Percentiles rank a stretch among this genome's conserved stretches.
Evolutionary conservation across 53 echinoderm and acorn worm species (phyloP).

Genomic region (Apostichopus leukothele): DNA sequence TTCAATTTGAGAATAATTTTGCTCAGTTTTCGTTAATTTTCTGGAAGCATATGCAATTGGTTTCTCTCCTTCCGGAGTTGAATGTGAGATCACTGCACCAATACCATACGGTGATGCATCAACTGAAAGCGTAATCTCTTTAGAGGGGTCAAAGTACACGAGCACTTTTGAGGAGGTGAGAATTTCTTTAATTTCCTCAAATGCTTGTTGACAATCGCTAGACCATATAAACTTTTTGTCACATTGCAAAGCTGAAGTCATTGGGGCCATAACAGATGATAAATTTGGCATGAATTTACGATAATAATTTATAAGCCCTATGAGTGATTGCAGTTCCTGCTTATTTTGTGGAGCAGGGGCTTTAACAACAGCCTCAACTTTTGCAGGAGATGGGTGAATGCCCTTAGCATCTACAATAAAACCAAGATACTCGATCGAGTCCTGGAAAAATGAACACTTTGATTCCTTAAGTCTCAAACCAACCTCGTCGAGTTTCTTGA

Average conservation of each 20-base stretch:
- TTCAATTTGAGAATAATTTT: slow-evolving; percentile 11
- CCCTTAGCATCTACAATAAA: slow-evolving; percentile 10
- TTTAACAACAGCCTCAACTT: neutral
- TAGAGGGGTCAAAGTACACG: too few species aligned
- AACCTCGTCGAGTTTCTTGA: neutral
- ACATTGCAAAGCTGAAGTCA: neutral
- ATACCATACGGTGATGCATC: too few species aligned
- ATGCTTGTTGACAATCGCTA: neutral
- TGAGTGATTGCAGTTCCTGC: slow-evolving; percentile 9
- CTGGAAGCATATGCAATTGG: neutral
- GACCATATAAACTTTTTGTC: neutral
- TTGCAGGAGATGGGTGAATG: neutral
- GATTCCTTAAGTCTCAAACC: neutral
- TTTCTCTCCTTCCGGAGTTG: too few species aligned
- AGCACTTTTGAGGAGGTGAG: neutral
- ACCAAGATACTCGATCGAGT: slow-evolving; percentile 15
- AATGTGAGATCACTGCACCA: too few species aligned
- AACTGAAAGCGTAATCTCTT: too few species aligned
- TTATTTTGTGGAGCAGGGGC: neutral
- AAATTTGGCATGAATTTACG: neutral
- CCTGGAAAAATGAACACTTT: neutral
- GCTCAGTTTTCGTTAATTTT: neutral
- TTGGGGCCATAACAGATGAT: neutral
- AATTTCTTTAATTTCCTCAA: neutral
- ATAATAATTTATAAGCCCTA: neutral